Conservation (phyloP, 64 coral and sea anemone genomes). For the Montipora capricornis region DNA sequence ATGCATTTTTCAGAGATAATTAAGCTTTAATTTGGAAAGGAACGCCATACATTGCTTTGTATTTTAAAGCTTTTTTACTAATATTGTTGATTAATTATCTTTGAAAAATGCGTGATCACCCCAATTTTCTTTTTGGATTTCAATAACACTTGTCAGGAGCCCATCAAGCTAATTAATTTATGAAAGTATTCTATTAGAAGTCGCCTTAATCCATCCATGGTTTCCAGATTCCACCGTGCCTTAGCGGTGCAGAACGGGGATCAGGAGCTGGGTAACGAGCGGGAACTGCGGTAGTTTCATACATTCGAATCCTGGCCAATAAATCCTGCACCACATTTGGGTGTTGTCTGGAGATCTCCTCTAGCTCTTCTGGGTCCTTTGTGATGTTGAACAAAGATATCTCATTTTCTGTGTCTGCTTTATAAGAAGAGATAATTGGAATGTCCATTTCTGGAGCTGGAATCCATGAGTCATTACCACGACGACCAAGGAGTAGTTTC, state of each 20-base stretch:
- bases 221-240: constrained; percentile 31
- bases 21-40: too few relatives aligned
- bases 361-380: constrained; percentile 28
- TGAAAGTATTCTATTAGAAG: too few relatives aligned
- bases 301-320: constrained; percentile 31
- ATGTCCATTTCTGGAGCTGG: background rate
- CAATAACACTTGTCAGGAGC: too few relatives aligned
- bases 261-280: constrained; percentile 41
- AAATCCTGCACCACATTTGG: constrained; percentile 39
- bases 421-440: background rate
- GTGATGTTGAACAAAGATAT: constrained; percentile 43
- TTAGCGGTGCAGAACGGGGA: background rate
- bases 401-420: background rate
- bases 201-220: constrained; percentile 25
- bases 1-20: too few relatives aligned
- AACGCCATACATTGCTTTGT: too few relatives aligned
- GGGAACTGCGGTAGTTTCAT: constrained; percentile 33
- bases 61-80: too few relatives aligned
- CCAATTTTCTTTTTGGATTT: too few relatives aligned
- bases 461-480: constrained; percentile 44
- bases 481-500: constrained; percentile 66
- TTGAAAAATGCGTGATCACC: too few relatives aligned
- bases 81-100: too few relatives aligned
- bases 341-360: constrained; percentile 22
- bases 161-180: too few relatives aligned